A percentile compares a stretch with the other conserved stretches of the same genome.
phyloP scores from a whole-genome alignment of 2,113 vertebrate genomes.

The Romanogobio albipinnatus region DNA sequence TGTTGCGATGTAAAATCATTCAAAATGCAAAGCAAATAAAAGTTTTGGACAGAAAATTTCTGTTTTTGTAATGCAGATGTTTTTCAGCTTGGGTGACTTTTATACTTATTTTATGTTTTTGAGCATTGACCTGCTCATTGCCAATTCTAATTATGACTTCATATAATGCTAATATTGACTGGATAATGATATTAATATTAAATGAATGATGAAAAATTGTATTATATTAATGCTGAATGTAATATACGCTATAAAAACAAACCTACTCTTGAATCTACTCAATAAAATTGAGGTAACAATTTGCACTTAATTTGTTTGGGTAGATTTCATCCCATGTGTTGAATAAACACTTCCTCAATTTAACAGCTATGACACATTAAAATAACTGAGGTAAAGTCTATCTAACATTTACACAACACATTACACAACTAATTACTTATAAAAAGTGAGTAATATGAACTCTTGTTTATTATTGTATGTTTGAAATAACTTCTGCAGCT shows the following conservation, averaged over 20 bases:
- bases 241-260: too few species aligned
- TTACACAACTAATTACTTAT: neutral
- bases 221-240: too few species aligned
- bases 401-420: neutral
- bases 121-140: neutral
- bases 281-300: too few species aligned
- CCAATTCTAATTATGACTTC: too few species aligned
- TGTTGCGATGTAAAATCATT: neutral
- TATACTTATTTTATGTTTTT: neutral
- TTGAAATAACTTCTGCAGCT: neutral
- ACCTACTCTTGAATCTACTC: too few species aligned
- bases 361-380: too few species aligned
- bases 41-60: neutral
- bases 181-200: too few species aligned
- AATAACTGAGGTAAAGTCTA: neutral
- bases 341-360: too few species aligned
- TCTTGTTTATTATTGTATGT: neutral
- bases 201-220: too few species aligned
- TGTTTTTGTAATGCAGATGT: neutral
- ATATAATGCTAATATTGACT: too few species aligned
- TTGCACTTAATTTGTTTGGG: too few species aligned
- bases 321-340: too few species aligned
- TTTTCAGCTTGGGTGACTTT: neutral
- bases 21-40: neutral
- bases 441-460: neutral